These are phyloP conservation scores for Acrobasis repandana DNA, from an alignment of 2,888 invertebrate species.

Conservation along the genomic window DNA sequence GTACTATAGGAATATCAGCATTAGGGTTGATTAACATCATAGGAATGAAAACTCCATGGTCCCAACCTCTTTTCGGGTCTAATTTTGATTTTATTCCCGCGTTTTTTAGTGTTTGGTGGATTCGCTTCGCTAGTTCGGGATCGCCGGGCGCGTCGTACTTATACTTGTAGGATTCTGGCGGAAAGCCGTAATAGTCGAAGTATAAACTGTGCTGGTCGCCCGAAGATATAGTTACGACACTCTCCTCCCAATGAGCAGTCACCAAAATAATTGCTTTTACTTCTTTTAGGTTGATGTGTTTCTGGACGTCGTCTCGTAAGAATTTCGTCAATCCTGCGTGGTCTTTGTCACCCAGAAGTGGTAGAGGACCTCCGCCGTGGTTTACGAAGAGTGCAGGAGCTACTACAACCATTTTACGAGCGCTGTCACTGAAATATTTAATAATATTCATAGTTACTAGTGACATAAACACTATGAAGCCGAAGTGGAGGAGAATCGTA, in stretches of 20 bases:
- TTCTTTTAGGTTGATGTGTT: slow-evolving; percentile 63
- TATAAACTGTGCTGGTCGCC: slow-evolving; percentile 65
- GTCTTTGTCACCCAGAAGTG: slow-evolving; percentile 68
- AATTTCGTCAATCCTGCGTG: slow-evolving; percentile 65
- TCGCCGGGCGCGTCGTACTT: slow-evolving; percentile 72
- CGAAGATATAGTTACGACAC: slow-evolving; percentile 69
- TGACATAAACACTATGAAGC: slow-evolving; percentile 70
- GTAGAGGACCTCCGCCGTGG: slow-evolving; percentile 74
- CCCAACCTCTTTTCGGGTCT: slow-evolving; percentile 72
- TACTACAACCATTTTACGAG: slow-evolving; percentile 62
- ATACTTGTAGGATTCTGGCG: slow-evolving; percentile 71
- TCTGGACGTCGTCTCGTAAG: slow-evolving; percentile 64
- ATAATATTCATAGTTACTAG: slow-evolving; percentile 74
- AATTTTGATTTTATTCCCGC: slow-evolving; percentile 64
- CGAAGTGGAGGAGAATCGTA: slow-evolving; percentile 64
- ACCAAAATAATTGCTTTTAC: slow-evolving; percentile 71
- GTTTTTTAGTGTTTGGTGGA: slow-evolving; percentile 56
- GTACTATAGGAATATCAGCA: slow-evolving; percentile 71
- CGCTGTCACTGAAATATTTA: slow-evolving; percentile 58
- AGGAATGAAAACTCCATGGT: slow-evolving; percentile 77
- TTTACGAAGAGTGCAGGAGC: slow-evolving; percentile 75
- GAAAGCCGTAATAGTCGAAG: slow-evolving; percentile 76
- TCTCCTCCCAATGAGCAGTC: slow-evolving; percentile 76
- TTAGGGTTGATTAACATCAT: slow-evolving; percentile 74
- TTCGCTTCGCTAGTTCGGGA: slow-evolving; percentile 59